Evolutionary conservation across 2,113 vertebrate genomes (phyloP).

Genomic region (Bubo bubo): DNA sequence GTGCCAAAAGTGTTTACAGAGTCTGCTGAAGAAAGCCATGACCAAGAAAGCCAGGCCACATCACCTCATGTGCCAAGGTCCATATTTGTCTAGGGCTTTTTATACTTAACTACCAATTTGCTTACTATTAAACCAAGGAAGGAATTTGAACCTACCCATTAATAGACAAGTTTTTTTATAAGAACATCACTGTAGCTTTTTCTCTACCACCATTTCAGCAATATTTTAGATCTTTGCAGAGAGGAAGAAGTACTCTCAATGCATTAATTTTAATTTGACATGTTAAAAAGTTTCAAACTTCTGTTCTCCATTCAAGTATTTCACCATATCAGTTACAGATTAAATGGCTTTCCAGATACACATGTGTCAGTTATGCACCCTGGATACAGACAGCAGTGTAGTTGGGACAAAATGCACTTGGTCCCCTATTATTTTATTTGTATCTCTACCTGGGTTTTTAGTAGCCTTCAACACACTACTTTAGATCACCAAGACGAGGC

Average conservation of each 20-base stretch:
- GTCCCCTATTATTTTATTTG: neutral
- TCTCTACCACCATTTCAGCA: neutral
- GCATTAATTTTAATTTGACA: neutral
- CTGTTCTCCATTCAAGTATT: neutral
- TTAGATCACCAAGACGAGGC: neutral
- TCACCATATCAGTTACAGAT: neutral
- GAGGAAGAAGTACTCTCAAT: neutral
- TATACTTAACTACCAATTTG: neutral
- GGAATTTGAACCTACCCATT: neutral
- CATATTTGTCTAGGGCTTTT: neutral
- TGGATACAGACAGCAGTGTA: neutral
- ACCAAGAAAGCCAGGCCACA: neutral
- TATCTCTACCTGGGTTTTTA: neutral
- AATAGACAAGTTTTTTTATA: neutral
- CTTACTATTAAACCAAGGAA: neutral
- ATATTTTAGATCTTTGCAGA: neutral
- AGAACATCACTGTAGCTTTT: neutral
- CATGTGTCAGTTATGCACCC: neutral
- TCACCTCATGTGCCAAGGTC: rapidly evolving
- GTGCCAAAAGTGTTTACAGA: neutral
- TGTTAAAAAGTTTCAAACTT: neutral
- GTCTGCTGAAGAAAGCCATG: neutral
- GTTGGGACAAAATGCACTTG: neutral
- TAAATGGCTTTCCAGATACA: neutral
- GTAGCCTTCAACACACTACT: neutral